A percentile compares a stretch with the other conserved stretches of the same genome.
Conservation (phyloP, 2,888 invertebrate species). For the Amblyjoppa proteus region DNA sequence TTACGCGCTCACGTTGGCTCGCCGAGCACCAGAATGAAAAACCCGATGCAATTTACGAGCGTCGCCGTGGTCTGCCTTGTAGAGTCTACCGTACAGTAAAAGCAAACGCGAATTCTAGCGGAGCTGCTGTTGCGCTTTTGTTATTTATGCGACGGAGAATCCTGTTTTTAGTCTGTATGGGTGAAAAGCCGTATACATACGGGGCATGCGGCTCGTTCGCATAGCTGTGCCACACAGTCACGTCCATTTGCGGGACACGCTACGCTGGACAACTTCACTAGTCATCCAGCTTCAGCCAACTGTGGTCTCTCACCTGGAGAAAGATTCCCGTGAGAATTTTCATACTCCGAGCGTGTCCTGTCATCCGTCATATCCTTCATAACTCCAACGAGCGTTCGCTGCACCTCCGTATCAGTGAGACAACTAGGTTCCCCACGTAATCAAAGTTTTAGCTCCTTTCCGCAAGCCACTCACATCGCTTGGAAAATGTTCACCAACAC, state of each 20-base stretch:
- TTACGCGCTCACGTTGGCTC: constrained; percentile 66
- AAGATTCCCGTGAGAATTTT: constrained; percentile 8
- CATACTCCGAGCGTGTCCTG: background rate
- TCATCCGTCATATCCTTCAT: constrained; percentile 1
- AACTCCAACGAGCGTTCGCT: constrained; percentile 5
- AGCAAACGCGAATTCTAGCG: constrained; percentile 15
- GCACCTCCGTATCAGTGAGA: constrained; percentile 7
- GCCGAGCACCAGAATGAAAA: constrained; percentile 66
- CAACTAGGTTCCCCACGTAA: background rate
- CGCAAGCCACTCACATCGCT: too few species aligned
- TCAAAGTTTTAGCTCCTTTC: background rate
- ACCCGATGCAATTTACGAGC: constrained; percentile 69
- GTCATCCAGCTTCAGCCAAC: constrained; percentile 17
- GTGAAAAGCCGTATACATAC: background rate
- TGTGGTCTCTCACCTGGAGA: constrained; percentile 13
- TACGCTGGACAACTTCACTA: constrained; percentile 20
- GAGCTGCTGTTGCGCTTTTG: constrained; percentile 52
- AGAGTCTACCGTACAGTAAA: constrained; percentile 25
- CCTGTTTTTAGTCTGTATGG: constrained; percentile 15
- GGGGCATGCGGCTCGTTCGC: background rate
- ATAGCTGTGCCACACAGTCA: background rate
- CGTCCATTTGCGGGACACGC: constrained; percentile 3
- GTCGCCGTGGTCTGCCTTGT: constrained; percentile 34
- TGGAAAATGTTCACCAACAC: too few species aligned
- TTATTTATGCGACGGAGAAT: constrained; percentile 55